These are phyloP conservation scores for Lasioglossum villosulum DNA, from an alignment of 2,888 invertebrate genomes.

Conservation along the genomic window DNA sequence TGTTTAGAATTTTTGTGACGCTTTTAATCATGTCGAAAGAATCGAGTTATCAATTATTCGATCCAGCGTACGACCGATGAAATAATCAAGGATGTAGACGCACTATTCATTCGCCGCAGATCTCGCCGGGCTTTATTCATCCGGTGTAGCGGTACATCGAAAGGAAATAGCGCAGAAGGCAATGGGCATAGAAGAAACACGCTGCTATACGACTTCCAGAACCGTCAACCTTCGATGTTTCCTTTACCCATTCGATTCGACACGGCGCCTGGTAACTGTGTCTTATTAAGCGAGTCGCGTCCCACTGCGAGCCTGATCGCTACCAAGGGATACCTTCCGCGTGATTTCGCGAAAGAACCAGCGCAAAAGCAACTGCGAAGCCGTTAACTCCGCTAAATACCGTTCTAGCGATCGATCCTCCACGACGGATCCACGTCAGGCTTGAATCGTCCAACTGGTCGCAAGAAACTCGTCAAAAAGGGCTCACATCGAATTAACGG, in stretches of 20 bases:
- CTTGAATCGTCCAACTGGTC: not conserved
- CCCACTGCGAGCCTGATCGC: not conserved
- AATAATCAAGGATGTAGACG: constrained; percentile 48
- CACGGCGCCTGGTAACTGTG: constrained; percentile 24
- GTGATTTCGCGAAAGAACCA: constrained; percentile 30
- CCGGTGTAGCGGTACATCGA: constrained; percentile 68
- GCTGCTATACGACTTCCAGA: constrained; percentile 29
- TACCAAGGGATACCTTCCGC: constrained; percentile 6
- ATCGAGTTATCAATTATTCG: constrained; percentile 36
- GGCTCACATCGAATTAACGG: not conserved
- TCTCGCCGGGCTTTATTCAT: constrained; percentile 56
- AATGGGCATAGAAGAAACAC: constrained; percentile 28
- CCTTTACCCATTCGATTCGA: constrained; percentile 40
- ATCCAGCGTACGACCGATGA: constrained; percentile 31
- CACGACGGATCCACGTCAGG: not conserved
- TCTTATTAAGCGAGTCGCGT: constrained; percentile 32
- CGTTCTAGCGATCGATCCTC: constrained; percentile 5
- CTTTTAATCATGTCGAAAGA: no score
- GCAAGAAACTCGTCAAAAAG: not conserved
- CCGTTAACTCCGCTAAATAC: constrained; percentile 17
- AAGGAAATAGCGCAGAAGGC: constrained; percentile 56
- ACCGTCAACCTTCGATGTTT: constrained; percentile 36
- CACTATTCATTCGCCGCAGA: constrained; percentile 22
- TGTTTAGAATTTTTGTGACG: no score
- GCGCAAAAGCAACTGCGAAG: constrained; percentile 5